Evolutionary conservation across 2,888 invertebrate genomes (phyloP), one percentile per base, ranked within the genome.

Genomic region (Pyrochroa serraticornis): DNA sequence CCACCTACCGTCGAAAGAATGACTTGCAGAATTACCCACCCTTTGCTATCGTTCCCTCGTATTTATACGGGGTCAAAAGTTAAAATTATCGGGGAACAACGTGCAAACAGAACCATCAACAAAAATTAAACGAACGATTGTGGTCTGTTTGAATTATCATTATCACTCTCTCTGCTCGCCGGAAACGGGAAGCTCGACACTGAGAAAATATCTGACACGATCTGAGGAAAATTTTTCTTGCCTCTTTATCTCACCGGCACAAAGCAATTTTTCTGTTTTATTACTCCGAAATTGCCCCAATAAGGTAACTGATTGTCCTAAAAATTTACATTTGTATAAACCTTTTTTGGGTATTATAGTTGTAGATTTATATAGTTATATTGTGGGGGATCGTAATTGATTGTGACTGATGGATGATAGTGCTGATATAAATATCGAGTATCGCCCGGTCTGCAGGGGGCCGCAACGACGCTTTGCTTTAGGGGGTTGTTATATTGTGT

Each of bases 1-100:
- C 72, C 72, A 71, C 72, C 72, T 72, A 70, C 70, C 64, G 71
- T 58, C 66, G 54, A 60, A 63, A 63, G 64, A 65, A 67, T 71
- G 69, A 70, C 68, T 70, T 58, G 65, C 63, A 61, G 57, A 66
- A 66, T 68, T 67, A 44, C 50, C 48, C 31, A 10, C 14, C 3
- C 35, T 12, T 51, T 34, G 13, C 67, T 49, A 47, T 43, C 36
- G 14, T 8, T 5, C 46, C 56, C 44, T 50, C 44, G 52, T 61
- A 62, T 64, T 62, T 61, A 61, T 62, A 58, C 57, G 51, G n/a
- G 59, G 59, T 49, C 53, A 58, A 52, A 62, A 63, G 64, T 65
- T 52, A 60, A 59, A 58, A 58, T 48, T 55, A 47, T 36, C 41
- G 56, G 54, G 56, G 43, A 42, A 56, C 10, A 54, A 47, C 30